Conservation (phyloP, 2,888 invertebrate species). For the Amblyteles armatorius region DNA sequence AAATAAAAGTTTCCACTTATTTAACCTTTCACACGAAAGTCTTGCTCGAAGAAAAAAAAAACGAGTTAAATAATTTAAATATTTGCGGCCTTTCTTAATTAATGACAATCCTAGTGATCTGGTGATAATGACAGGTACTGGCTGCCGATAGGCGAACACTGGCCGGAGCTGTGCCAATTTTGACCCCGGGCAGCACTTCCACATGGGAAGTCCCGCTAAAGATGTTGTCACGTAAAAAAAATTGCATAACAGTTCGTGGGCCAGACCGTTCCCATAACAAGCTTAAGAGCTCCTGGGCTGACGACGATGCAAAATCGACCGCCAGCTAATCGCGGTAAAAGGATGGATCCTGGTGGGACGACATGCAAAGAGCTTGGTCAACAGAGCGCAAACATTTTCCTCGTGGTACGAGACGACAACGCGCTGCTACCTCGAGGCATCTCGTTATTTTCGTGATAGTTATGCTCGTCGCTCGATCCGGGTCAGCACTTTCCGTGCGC, state of each 20-base stretch:
- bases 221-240: background rate
- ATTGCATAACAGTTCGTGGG: background rate
- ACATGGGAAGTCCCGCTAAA: background rate
- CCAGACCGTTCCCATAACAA: background rate
- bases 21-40: background rate
- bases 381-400: conserved; percentile 25
- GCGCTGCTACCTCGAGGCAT: conserved; percentile 36
- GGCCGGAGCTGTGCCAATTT: background rate
- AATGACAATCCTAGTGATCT: background rate
- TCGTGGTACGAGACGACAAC: conserved; percentile 14
- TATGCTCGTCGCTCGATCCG: conserved; percentile 34
- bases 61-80: background rate
- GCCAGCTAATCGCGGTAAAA: background rate
- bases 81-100: background rate
- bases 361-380: conserved; percentile 8
- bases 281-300: background rate
- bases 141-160: background rate
- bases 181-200: background rate
- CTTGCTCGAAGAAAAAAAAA: background rate
- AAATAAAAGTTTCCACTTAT: background rate
- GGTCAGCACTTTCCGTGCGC: conserved; percentile 55
- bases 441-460: conserved; percentile 59
- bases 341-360: background rate
- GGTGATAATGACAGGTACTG: background rate
- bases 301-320: background rate